These are phyloP conservation scores for Apolygus lucorum DNA, from an alignment of 1,140 invertebrate species.

Conservation along the genomic window DNA sequence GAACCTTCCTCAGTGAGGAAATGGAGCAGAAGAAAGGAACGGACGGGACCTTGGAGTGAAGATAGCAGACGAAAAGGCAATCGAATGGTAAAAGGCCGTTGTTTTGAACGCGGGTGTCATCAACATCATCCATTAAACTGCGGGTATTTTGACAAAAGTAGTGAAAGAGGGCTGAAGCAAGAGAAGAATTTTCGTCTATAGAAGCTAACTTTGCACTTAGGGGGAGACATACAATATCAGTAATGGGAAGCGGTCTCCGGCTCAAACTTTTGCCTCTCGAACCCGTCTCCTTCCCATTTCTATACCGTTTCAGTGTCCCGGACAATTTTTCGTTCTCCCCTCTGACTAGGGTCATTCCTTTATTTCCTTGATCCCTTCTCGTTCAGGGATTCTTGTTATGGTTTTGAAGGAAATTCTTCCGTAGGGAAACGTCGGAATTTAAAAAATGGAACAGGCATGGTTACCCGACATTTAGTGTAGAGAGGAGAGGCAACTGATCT, in stretches of 20 bases:
- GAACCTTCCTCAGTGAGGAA: not conserved
- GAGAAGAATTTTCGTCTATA: not conserved
- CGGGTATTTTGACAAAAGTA: constrained; percentile 9
- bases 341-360: too few relatives aligned
- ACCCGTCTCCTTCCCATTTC: not conserved
- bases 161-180: not conserved
- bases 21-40: not conserved
- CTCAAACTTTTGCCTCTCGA: constrained; percentile 4
- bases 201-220: constrained; percentile 8
- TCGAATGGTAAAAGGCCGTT: constrained; percentile 7
- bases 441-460: too few relatives aligned
- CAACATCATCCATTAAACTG: constrained; percentile 10
- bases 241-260: not conserved
- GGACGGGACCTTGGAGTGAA: not conserved
- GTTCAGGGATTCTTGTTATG: too few relatives aligned
- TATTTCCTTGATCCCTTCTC: too few relatives aligned
- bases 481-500: too few relatives aligned
- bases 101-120: constrained; percentile 7
- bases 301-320: not conserved
- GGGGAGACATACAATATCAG: constrained; percentile 11
- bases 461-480: too few relatives aligned
- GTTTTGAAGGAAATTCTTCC: too few relatives aligned
- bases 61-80: not conserved
- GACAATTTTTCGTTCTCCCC: too few relatives aligned
- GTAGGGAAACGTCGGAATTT: too few relatives aligned